Evolutionary conservation across 2,888 invertebrate species (phyloP).

Genomic region (Synanthedon myopaeformis): DNA sequence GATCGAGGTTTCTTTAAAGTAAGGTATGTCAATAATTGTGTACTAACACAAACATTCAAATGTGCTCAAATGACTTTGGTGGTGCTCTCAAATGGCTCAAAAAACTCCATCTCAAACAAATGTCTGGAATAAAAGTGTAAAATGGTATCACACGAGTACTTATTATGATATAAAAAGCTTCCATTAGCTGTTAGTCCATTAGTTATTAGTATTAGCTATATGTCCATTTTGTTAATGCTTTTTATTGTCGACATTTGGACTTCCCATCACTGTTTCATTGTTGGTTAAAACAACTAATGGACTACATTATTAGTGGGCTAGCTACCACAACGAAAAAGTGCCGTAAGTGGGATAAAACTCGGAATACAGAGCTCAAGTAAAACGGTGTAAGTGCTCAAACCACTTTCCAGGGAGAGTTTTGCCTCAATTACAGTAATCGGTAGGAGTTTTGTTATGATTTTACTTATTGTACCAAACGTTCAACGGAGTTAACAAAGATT

Average conservation of each 20-base stretch:
- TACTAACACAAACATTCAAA: too few species aligned
- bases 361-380: constrained; percentile 61
- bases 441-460: constrained; percentile 24
- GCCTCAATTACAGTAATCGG: constrained; percentile 53
- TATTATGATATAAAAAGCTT: too few species aligned
- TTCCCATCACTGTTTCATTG: constrained; percentile 25
- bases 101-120: too few species aligned
- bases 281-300: constrained; percentile 52
- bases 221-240: not conserved
- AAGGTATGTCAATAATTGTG: too few species aligned
- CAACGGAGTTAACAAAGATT: not conserved
- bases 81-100: too few species aligned
- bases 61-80: too few species aligned
- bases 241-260: not conserved
- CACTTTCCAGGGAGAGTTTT: constrained; percentile 55
- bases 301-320: constrained; percentile 48
- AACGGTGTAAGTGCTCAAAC: constrained; percentile 53
- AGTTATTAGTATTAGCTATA: too few species aligned
- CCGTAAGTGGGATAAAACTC: constrained; percentile 60
- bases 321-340: constrained; percentile 57
- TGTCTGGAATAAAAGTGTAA: too few species aligned
- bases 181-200: too few species aligned
- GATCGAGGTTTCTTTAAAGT: too few species aligned
- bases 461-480: not conserved
- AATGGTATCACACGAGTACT: too few species aligned